phyloP scores from a whole-genome alignment of 2,113 vertebrate genomes.

The Oenanthe melanoleuca region DNA sequence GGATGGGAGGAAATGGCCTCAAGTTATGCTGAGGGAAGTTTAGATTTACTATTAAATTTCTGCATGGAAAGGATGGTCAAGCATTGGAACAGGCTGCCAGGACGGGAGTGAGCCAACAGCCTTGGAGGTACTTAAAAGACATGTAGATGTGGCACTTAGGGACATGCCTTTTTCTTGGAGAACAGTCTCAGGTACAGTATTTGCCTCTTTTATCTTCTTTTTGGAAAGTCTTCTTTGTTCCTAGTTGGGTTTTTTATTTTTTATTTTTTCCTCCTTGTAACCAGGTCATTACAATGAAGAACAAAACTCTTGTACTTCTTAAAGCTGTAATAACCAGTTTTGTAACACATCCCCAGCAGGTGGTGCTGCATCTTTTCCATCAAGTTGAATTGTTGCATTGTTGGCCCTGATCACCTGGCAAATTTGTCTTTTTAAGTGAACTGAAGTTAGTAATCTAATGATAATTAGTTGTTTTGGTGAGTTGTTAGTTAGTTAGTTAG shows the following conservation, averaged over 20 bases:
- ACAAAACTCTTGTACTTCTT: not conserved
- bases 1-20: not conserved
- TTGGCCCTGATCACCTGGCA: not conserved
- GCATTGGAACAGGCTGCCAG: not conserved
- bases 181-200: not conserved
- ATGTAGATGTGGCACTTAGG: not conserved
- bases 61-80: not conserved
- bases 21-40: not conserved
- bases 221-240: not conserved
- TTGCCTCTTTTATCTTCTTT: not conserved
- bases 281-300: not conserved
- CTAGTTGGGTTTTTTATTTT: not conserved
- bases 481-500: not conserved
- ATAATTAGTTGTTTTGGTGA: not conserved
- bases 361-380: constrained; percentile 50
- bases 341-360: constrained; percentile 16
- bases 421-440: not conserved
- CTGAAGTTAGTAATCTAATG: not conserved
- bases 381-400: not conserved
- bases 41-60: not conserved
- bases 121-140: not conserved
- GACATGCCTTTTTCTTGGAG: not conserved
- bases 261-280: not conserved
- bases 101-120: not conserved
- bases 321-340: not conserved